Base-by-base conservation (phyloP, 2,113 vertebrate species). In the Pangasianodon gigas region DNA sequence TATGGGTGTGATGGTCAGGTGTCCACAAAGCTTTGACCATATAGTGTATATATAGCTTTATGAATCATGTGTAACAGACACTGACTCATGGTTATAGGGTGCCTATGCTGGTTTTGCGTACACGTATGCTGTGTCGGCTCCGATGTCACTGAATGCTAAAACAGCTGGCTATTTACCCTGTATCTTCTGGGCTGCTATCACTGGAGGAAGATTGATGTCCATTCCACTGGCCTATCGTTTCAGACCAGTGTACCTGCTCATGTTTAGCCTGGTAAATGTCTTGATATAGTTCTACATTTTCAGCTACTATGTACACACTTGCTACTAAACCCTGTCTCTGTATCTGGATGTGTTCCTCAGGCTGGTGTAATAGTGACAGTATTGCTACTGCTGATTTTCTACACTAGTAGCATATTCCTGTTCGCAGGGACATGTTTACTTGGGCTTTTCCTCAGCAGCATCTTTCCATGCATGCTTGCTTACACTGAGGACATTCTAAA, bases 101-200 rank as follows among this genome's bases (percentile, higher is more conserved):
- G 96, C 96, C 0, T 99, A 98, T 67, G 98, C 98, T 0, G 98
- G 97, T 21, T 99, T 99, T 54, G 94, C 99, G 44, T 99, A 99
- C 93, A 99, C 97, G 91, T 99, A 99, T 0, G 97, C 97, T 0
- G 97, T 98, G 92, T 93, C 96, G n/a, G 92, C 97, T 29, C 98
- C 98, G 0, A 95, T 98, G 84, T 95, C 94, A 0, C 89, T 99
- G 0, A 94, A 95, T 6, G 95, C 97, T 84, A 98, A 98, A 90
- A 95, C 94, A 46, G 98, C 98, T 0, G 98, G 97, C 0, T 98
- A 98, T 94, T 95, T 99, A 91, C 96, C 97, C 90, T 98, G 97
- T 94, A 96, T 99, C 89, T 99, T 99, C 92, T 99, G 98, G 98
- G 98, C 96, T 0, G 97, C 97, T 69, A 97, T 99, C 94, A 99